These are phyloP conservation scores for Amazonetta brasiliensis DNA, from an alignment of 2,797 vertebrate genomes.

Conservation along the genomic window DNA sequence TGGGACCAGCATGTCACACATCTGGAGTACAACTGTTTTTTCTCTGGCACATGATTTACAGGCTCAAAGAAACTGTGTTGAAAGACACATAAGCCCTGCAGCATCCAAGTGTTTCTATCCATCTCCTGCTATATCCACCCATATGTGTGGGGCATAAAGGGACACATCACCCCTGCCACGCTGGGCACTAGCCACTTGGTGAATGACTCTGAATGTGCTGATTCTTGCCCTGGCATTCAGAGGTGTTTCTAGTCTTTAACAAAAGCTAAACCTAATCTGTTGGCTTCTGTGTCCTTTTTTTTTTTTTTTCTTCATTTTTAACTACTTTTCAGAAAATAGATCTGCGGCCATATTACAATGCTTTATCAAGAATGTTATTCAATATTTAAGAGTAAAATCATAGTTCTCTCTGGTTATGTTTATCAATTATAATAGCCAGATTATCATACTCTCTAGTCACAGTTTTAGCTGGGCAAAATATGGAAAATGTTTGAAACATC, in stretches of 20 bases:
- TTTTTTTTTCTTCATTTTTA: not conserved
- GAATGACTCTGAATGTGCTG: not conserved
- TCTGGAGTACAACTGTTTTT: not conserved
- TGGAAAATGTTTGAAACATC: not conserved
- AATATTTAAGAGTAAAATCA: not conserved
- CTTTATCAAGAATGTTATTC: not conserved
- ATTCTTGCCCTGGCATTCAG: not conserved
- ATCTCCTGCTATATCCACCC: not conserved
- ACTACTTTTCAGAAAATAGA: not conserved
- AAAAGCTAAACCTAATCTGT: not conserved
- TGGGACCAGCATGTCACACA: not conserved
- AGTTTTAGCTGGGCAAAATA: not conserved
- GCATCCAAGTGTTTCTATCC: not conserved
- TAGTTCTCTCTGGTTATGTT: not conserved
- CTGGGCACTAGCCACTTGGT: not conserved
- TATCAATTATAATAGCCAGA: not conserved
- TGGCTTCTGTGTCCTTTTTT: not conserved
- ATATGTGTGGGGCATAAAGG: rapidly evolving
- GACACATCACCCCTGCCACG: not conserved
- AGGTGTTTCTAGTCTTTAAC: rapidly evolving
- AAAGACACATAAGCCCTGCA: not conserved
- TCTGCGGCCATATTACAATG: not conserved
- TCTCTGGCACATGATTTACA: not conserved
- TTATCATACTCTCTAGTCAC: not conserved
- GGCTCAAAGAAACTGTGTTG: not conserved